Evolutionary conservation across 2,797 vertebrate species (phyloP).

Genomic region (Acanthornis magna): DNA sequence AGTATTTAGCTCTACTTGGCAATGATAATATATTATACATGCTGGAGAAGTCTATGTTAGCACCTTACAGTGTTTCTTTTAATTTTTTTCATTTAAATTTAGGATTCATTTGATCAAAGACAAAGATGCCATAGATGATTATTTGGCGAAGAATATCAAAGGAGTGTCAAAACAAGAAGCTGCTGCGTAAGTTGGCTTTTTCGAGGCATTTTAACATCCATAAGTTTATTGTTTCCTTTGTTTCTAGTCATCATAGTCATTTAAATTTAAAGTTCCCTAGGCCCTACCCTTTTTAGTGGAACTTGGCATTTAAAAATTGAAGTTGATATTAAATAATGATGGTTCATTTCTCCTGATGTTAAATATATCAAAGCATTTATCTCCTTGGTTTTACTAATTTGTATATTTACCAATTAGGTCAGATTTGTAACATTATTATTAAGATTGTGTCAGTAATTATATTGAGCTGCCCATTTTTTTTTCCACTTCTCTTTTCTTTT

Average conservation of each 20-base stretch:
- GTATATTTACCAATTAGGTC: conserved; percentile 66
- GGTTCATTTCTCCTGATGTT: conserved; percentile 71
- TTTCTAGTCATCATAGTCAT: conserved; percentile 65
- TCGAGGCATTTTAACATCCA: conserved; percentile 65
- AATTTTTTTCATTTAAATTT: conserved; percentile 75
- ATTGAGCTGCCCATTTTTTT: background rate
- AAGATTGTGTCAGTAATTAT: conserved; percentile 54
- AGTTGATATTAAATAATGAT: conserved; percentile 77
- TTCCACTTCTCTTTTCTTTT: background rate
- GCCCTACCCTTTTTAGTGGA: conserved; percentile 64
- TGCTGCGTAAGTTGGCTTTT: conserved; percentile 78
- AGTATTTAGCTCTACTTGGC: conserved; percentile 53
- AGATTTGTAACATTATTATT: conserved; percentile 49
- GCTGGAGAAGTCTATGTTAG: conserved; percentile 57
- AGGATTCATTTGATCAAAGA: conserved; percentile 80
- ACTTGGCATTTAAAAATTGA: conserved; percentile 79
- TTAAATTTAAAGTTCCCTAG: conserved; percentile 73
- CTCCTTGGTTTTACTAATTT: conserved; percentile 62
- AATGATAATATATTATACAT: conserved; percentile 54
- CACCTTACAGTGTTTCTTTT: conserved; percentile 63
- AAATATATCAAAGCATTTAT: conserved; percentile 71
- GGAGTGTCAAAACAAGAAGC: conserved; percentile 80
- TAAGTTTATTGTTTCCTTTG: conserved; percentile 77
- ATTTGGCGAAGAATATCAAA: conserved; percentile 79
- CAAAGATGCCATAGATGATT: conserved; percentile 78